These are phyloP conservation scores for Listronotus bonariensis DNA, from an alignment of 1,140 invertebrate genomes.

Conservation along the genomic window DNA sequence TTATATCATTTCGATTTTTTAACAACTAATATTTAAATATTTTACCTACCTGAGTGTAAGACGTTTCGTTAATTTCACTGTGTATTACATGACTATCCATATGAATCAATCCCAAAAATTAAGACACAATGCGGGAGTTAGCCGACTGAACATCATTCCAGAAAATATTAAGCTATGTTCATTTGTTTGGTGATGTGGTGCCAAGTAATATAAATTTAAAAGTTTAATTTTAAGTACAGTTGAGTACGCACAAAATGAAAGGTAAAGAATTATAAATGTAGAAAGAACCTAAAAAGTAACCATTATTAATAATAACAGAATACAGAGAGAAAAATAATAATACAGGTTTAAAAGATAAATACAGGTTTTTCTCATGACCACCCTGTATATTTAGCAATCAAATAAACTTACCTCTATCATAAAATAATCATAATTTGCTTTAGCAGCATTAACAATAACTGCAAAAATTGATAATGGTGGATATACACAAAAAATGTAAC, in stretches of 20 bases:
- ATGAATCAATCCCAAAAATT: conserved; percentile 96
- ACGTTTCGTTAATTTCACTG: conserved; percentile 77
- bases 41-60: conserved; percentile 79
- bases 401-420: conserved; percentile 82
- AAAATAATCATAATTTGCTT: conserved; percentile 86
- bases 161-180: conserved; percentile 99
- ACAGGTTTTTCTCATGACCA: too few species aligned
- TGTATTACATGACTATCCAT: conserved; percentile 97
- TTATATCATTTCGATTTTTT: too few species aligned
- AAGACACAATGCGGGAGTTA: conserved; percentile 97
- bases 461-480: conserved; percentile 96
- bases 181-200: conserved; percentile 96
- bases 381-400: too few species aligned
- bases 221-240: conserved; percentile 96
- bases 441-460: conserved; percentile 82
- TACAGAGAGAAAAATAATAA: too few species aligned
- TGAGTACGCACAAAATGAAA: conserved; percentile 97
- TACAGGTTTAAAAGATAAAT: too few species aligned
- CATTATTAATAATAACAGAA: conserved; percentile 1
- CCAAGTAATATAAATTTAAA: conserved; percentile 96
- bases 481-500: conserved; percentile 91
- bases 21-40: too few species aligned
- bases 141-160: conserved; percentile 94
- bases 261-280: conserved; percentile 87
- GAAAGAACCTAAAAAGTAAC: conserved; percentile 75